phyloP scores from a whole-genome alignment of 1,140 invertebrate genomes.

The Drosophila bifasciata region DNA sequence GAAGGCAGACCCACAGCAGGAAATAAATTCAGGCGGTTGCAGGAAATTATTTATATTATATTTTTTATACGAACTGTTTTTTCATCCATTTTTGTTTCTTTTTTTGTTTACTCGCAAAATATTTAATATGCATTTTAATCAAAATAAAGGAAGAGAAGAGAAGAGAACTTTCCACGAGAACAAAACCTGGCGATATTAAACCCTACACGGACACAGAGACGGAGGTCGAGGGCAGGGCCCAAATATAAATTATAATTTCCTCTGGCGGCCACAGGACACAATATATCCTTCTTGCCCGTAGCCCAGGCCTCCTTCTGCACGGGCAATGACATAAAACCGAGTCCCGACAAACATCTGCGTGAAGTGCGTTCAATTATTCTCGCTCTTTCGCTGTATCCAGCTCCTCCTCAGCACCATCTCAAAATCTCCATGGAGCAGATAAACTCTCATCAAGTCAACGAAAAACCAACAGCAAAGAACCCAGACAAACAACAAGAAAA shows the following conservation, averaged over 20 bases:
- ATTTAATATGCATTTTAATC: conserved; percentile 82
- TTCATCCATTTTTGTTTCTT: conserved; percentile 47
- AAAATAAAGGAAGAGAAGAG: conserved; percentile 60
- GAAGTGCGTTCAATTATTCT: conserved; percentile 77
- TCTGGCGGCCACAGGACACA: conserved; percentile 66
- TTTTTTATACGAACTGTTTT: conserved; percentile 61
- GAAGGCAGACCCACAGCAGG: conserved; percentile 56
- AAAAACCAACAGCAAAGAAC: not conserved
- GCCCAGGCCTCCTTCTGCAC: conserved; percentile 23
- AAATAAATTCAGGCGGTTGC: conserved; percentile 63
- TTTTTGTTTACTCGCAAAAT: conserved; percentile 44
- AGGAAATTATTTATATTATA: conserved; percentile 81
- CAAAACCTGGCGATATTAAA: conserved; percentile 66
- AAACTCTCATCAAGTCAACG: conserved; percentile 74
- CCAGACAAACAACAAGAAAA: conserved; percentile 45
- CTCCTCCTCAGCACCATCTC: conserved; percentile 14
- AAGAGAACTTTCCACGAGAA: conserved; percentile 5
- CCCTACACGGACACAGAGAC: conserved; percentile 43
- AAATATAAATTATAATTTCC: conserved; percentile 82
- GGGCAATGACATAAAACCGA: conserved; percentile 39
- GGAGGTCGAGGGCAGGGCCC: conserved; percentile 40
- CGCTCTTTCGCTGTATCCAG: conserved; percentile 27
- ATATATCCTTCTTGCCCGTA: conserved; percentile 57
- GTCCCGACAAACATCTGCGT: conserved; percentile 72
- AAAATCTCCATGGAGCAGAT: conserved; percentile 26